Evolutionary conservation across 2,113 vertebrate species (phyloP), one percentile per base, ranked within the genome.

Genomic region (Amia ocellicauda): DNA sequence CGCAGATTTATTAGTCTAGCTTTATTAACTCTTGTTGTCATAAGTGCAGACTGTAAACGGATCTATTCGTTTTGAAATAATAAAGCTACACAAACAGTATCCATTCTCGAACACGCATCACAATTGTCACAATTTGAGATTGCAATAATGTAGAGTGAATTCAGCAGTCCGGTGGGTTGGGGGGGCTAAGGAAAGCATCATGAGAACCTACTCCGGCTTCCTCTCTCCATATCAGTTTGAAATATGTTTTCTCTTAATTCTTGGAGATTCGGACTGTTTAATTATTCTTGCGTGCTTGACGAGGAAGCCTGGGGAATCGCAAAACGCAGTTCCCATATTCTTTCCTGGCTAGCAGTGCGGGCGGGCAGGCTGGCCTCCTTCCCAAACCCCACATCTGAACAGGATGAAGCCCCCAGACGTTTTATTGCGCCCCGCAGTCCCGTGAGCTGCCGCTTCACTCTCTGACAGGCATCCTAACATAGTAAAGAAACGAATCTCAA

Each of bases 401-500:
- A 74, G 67, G 77, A n/a, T n/a, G n/a, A 78, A 76, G 64, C 70
- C 66, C 57, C 72, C 63, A 66, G 60, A 14, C 49, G 58, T 67
- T 66, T 75, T 70, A 80, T 74, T 74, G 75, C 68, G 74, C 63
- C 63, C 67, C 41, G 42, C 62, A 78, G 72, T 5, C 71, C 68
- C 31, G 11, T 11, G 11, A 7, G 69, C 62, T 77, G 70, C 50
- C 50, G 50, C 66, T 40, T 69, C 70, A 31, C 41, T 40, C 42
- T 51, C 51, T 67, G 72, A 77, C 68, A 74, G 70, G 61, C 74
- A 77, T 41, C 64, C 40, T 31, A 36, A 36, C n/a, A n/a, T n/a
- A n/a, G n/a, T 66, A 70, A 79, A 77, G 64, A 77, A 80, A 78
- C 75, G 60, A 63, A 79, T 76, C 79, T 70, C 73, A 49, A 14